These are phyloP conservation scores for Enteromius argenteus DNA, from an alignment of 2,797 vertebrate species.

Conservation along the genomic window DNA sequence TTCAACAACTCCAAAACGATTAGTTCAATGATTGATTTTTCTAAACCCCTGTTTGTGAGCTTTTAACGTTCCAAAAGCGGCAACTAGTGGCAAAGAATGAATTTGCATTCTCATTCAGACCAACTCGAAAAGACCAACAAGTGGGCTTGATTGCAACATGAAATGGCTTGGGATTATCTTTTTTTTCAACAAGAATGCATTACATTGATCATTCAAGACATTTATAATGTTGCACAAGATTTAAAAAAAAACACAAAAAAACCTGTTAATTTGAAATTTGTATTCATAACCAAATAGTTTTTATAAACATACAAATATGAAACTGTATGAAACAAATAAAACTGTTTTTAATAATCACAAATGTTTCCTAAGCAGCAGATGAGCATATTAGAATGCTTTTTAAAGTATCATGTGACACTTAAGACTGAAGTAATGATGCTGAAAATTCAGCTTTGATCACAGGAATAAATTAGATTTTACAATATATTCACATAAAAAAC, in stretches of 20 bases:
- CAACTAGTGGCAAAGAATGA: too few relatives aligned
- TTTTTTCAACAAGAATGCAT: neutral
- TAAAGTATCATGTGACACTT: neutral
- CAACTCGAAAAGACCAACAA: too few relatives aligned
- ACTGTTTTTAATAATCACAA: too few relatives aligned
- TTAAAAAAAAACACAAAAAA: too few relatives aligned
- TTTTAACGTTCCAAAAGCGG: too few relatives aligned
- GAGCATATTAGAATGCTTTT: neutral
- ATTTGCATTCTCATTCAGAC: too few relatives aligned
- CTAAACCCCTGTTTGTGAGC: too few relatives aligned
- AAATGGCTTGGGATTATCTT: neutral
- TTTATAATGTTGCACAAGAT: neutral
- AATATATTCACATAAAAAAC: neutral
- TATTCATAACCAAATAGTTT: neutral
- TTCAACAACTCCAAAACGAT: too few relatives aligned
- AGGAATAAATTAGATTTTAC: neutral
- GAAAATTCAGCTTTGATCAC: neutral
- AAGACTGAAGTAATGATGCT: neutral
- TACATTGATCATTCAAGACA: neutral
- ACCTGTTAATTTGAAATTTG: too few relatives aligned
- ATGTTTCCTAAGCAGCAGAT: neutral
- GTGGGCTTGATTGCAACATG: too few relatives aligned
- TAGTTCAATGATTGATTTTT: too few relatives aligned
- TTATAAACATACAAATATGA: neutral
- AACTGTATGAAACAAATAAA: neutral